Evolutionary conservation across 2,113 vertebrate genomes (phyloP), one percentile per base, ranked within the genome.

Genomic region (Lepisosteus osseus): DNA sequence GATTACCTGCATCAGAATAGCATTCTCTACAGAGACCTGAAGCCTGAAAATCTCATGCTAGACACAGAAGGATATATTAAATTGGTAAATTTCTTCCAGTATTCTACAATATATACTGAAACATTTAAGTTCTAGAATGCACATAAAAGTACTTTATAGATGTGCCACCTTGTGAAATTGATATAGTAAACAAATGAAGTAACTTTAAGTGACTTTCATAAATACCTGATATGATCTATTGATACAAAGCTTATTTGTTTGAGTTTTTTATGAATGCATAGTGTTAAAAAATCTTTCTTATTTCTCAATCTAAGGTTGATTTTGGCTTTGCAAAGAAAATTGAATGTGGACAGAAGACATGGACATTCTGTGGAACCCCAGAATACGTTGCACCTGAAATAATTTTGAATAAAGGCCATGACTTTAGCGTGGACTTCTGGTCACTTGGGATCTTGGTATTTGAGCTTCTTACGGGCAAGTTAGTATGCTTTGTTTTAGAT

Each of bases 281-380:
- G 29, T 29, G 29, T 29, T 29, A 29, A 29, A 29, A 29, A 59
- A 12, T 8, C 56, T n/a, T n/a, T 59, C 7, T 3, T 59, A n/a
- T 42, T 59, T 13, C 56, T 8, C 42, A 61, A 54, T 29, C 29
- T 65, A 72, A 98, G 96, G 96, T 97, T 68, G 96, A 98, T 85
- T 97, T 97, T 89, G 96, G 96, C 70, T 98, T 98, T 86, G 95
- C 96, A 3, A 98, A 98, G 86, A 97, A 95, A 82, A 94, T 98
- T 8, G 86, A 86, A 63, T 90, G 92, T 69, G 96, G 96, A 12
- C 95, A 96, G 82, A 97, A 94, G 88, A 98, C 96, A 0, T 98
- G 96, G 96, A 98, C 96, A 0, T 98, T 98, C 82, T 98, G 96
- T 68, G 96, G 95, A 54, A 98, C 96, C 4, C 96, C 96, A 2